Percentiles rank a stretch among this genome's conserved stretches.
Evolutionary conservation across 2,888 invertebrate species (phyloP).

Genomic region (Horisme vitalbata): DNA sequence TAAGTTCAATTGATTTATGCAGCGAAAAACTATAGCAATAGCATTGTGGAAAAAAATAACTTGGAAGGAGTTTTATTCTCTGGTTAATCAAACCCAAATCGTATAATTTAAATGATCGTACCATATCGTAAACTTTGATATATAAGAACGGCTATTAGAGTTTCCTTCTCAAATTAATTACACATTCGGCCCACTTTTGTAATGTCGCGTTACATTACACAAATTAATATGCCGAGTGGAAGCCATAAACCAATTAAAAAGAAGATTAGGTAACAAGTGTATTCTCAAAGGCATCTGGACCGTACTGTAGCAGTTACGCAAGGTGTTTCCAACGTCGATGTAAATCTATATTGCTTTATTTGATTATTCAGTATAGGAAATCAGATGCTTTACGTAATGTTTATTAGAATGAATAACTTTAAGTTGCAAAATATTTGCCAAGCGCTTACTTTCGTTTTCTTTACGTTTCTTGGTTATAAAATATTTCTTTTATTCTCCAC

Average conservation of each 20-base stretch:
- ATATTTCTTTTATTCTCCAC: too few species aligned
- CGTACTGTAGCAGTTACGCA: constrained; percentile 51
- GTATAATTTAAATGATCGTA: background rate
- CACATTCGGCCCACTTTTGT: constrained; percentile 39
- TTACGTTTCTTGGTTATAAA: too few species aligned
- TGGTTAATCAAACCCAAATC: too few species aligned
- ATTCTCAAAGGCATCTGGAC: constrained; percentile 60
- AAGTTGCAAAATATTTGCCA: constrained; percentile 15
- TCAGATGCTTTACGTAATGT: constrained; percentile 24
- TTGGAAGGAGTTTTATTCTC: too few species aligned
- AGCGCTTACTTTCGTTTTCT: background rate
- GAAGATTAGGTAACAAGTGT: constrained; percentile 58
- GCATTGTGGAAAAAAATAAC: too few species aligned
- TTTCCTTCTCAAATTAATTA: constrained; percentile 33
- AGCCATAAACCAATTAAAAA: constrained; percentile 51
- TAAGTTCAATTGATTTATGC: too few species aligned
- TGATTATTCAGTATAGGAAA: constrained; percentile 22
- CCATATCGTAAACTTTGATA: constrained; percentile 8
- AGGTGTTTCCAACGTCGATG: constrained; percentile 41
- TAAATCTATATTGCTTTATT: constrained; percentile 31
- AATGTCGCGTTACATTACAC: constrained; percentile 39
- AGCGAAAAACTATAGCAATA: too few species aligned
- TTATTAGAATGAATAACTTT: constrained; percentile 15
- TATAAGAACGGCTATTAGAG: constrained; percentile 10
- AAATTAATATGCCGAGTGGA: constrained; percentile 50